Evolutionary conservation across 1,140 invertebrate species (phyloP), one percentile per base, ranked within the genome.

Genomic region (Hylyphantes graminicola): DNA sequence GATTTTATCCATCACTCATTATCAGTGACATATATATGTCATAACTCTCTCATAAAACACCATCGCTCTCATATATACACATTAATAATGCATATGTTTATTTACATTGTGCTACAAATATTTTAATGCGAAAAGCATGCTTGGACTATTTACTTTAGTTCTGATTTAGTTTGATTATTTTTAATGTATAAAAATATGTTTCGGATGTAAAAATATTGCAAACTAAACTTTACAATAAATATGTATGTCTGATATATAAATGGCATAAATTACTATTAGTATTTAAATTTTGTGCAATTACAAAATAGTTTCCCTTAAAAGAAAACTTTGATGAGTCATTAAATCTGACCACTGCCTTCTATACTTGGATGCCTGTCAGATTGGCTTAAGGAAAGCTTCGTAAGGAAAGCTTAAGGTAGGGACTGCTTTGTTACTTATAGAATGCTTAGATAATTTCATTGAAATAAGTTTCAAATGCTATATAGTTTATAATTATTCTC

Each of bases 81-180:
- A 74, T 74, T 55, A 64, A 65, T 73, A 55, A 82, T 82, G 68
- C 57, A 74, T 82, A 59, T 82, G 80, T 82, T 81, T 82, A 82
- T 82, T 74, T 82, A 82, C 80, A 82, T 82, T 82, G 80, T 82
- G 80, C 80, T 82, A 54, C 61, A 81, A 65, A 78, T 57, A 12
- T 72, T 53, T 82, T 17, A 74, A 82, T 64, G 53, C 57, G 19
- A 55, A 82, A 51, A 81, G 12, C 55, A 81, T 54, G 35, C 67
- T 55, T 82, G 59, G 61, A 73, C 70, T 74, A 59, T 0, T 82
- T 82, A 17, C 55, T 70, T 57, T 64, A 74, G 57, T 55, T 74
- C 67, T 70, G 17, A 17, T n/a, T 70, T 63, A 35, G 48, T 55
- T 61, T n/a, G 54, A 68, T 48, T 19, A 59, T 54, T 11, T 51